These are phyloP conservation scores for Pheosia gnoma DNA, from an alignment of 2,888 invertebrate genomes.

Conservation along the genomic window DNA sequence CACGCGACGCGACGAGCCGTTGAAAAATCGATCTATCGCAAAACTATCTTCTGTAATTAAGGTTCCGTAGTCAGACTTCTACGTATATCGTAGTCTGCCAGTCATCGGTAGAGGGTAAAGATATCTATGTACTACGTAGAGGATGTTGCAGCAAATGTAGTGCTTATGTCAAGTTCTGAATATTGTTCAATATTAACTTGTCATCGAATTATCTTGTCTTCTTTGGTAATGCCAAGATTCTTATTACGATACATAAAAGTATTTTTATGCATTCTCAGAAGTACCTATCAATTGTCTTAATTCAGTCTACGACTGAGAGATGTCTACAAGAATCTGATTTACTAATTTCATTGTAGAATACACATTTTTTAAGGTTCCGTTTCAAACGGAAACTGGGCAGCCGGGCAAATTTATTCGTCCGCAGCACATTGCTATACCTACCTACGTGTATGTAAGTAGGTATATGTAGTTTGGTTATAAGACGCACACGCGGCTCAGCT, in stretches of 20 bases:
- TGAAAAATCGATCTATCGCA: background rate
- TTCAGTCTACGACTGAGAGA: background rate
- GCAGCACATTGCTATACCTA: constrained; percentile 17
- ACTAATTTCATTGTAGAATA: constrained; percentile 22
- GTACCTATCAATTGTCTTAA: background rate
- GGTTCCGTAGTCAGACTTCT: background rate
- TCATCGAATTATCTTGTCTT: too few species aligned
- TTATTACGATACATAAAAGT: too few species aligned
- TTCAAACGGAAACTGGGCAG: constrained; percentile 34
- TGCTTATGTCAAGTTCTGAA: too few species aligned
- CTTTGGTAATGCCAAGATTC: too few species aligned
- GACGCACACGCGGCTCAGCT: background rate
- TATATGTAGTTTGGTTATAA: background rate
- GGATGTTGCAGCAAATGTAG: too few species aligned
- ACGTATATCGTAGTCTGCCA: too few species aligned
- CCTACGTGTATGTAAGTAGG: background rate
- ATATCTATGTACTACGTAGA: too few species aligned
- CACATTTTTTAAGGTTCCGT: constrained; percentile 22
- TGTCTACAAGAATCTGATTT: background rate
- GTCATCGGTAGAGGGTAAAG: too few species aligned
- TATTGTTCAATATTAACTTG: too few species aligned
- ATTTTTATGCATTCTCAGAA: too few species aligned
- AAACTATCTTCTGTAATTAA: background rate
- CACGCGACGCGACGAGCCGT: constrained; percentile 1
- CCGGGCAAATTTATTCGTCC: constrained; percentile 37